Percentiles rank a stretch among this genome's conserved stretches.
phyloP scores from a whole-genome alignment of 2,888 invertebrate species.

The Cistogaster globosa region DNA sequence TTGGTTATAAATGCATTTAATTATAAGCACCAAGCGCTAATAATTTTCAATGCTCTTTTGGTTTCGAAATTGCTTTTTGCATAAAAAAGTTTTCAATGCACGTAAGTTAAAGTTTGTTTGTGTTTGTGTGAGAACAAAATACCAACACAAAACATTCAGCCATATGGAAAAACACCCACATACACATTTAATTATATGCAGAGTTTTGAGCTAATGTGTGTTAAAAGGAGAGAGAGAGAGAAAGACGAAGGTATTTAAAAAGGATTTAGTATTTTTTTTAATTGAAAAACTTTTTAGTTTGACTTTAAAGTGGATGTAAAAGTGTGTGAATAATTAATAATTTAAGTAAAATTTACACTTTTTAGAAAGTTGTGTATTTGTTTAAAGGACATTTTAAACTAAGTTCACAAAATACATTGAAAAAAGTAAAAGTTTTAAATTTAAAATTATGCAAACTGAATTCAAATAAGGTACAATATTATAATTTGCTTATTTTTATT shows the following conservation, averaged over 20 bases:
- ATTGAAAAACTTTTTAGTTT: constrained; percentile 63
- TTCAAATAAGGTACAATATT: no score
- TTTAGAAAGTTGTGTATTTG: constrained; percentile 2
- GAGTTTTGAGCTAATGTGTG: background rate
- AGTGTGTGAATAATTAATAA: constrained; percentile 53
- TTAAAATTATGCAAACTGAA: background rate
- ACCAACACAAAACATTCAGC: background rate
- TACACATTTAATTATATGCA: background rate
- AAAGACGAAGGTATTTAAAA: constrained; percentile 2
- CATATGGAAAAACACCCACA: background rate
- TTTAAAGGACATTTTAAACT: constrained; percentile 35
- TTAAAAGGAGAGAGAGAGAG: background rate
- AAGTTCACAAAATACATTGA: no score
- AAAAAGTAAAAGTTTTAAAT: no score
- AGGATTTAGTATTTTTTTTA: constrained; percentile 42
- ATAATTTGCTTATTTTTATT: no score
- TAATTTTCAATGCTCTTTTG: constrained; percentile 61
- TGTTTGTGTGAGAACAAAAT: background rate
- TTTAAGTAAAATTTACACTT: constrained; percentile 37
- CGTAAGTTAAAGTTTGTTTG: constrained; percentile 30
- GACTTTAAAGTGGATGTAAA: constrained; percentile 40
- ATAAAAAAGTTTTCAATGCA: constrained; percentile 3
- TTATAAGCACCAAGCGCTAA: constrained; percentile 59
- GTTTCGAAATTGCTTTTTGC: constrained; percentile 48
- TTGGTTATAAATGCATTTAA: constrained; percentile 61